phyloP scores from a whole-genome alignment of 2,797 vertebrate genomes.

The Thaleichthys pacificus region DNA sequence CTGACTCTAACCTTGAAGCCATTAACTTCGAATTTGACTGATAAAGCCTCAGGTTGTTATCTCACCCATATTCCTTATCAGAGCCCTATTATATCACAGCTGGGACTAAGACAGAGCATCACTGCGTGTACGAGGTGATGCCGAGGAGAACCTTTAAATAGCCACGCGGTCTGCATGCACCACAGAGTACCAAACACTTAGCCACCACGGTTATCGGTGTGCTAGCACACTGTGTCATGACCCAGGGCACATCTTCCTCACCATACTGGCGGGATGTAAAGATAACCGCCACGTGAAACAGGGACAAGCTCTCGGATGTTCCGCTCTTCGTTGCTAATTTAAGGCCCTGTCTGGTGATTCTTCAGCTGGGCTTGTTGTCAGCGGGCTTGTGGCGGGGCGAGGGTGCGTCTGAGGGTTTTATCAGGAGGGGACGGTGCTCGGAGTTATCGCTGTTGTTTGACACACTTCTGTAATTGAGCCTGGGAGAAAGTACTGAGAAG shows the following conservation, averaged over 20 bases:
- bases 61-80: conserved; percentile 53
- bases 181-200: conserved; percentile 7
- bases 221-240: conserved; percentile 7
- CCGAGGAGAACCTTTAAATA: conserved; percentile 46
- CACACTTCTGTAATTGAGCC: conserved; percentile 37
- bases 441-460: not conserved
- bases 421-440: not conserved
- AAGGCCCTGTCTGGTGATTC: conserved; percentile 22
- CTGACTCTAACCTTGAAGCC: conserved; percentile 51
- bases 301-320: conserved; percentile 35
- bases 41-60: conserved; percentile 54
- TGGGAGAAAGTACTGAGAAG: conserved; percentile 9
- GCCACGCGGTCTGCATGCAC: conserved; percentile 12
- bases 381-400: not conserved
- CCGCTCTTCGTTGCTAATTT: conserved; percentile 59
- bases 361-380: no score
- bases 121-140: conserved; percentile 16
- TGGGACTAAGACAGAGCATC: not conserved
- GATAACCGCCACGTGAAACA: conserved; percentile 22
- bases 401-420: not conserved
- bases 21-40: conserved; percentile 65
- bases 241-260: conserved; percentile 16
- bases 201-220: conserved; percentile 25
- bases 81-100: conserved; percentile 36
- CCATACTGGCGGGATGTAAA: conserved; percentile 36